Evolutionary conservation across 1,140 invertebrate genomes (phyloP).

Genomic region (Bombus ignitus): DNA sequence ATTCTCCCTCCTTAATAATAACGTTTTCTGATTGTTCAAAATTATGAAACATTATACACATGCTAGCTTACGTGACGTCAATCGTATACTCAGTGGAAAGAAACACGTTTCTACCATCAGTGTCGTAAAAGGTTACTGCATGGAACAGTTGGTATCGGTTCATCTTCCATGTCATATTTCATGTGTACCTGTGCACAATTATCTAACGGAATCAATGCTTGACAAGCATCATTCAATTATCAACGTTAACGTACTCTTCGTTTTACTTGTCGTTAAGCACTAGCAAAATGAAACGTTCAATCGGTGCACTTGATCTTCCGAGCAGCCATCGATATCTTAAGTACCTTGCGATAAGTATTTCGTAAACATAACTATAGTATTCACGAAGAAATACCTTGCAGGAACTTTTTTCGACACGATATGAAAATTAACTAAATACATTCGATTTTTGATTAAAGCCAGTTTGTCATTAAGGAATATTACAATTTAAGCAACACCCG

Average conservation of each 20-base stretch:
- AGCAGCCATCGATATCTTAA: background rate
- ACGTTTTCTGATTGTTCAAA: too few species aligned
- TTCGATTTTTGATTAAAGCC: too few species aligned
- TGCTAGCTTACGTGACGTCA: background rate
- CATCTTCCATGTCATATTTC: background rate
- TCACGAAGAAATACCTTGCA: too few species aligned
- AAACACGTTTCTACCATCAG: background rate
- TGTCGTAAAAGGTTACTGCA: background rate
- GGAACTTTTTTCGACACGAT: too few species aligned
- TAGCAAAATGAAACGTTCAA: background rate
- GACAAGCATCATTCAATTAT: slow-evolving; percentile 2
- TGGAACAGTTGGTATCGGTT: background rate
- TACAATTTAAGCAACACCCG: too few species aligned
- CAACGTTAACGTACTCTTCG: background rate
- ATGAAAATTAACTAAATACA: too few species aligned
- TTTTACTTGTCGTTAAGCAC: background rate
- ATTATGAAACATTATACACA: too few species aligned
- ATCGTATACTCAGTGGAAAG: background rate
- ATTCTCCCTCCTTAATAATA: too few species aligned
- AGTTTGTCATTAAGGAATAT: too few species aligned
- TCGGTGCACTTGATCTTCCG: background rate
- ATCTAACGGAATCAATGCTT: slow-evolving; percentile 1
- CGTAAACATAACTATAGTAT: too few species aligned
- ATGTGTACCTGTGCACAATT: background rate
- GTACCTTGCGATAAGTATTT: background rate